Evolutionary conservation across 2,888 invertebrate species (phyloP), one percentile per base, ranked within the genome.

Genomic region (Nomada goodeniana): DNA sequence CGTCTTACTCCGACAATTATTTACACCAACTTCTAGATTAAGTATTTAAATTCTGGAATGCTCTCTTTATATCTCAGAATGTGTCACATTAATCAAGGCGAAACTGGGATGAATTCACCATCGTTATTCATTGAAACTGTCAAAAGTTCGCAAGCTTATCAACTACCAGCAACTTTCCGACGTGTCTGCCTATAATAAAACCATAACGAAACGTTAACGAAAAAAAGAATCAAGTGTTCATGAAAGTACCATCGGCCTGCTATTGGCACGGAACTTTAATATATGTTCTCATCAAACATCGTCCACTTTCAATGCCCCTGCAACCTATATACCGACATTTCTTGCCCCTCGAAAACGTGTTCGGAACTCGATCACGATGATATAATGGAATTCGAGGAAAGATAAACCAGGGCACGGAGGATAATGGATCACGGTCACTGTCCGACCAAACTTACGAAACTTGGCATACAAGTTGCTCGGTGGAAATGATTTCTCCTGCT

Each of bases 351-450:
- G 60, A 61, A 82, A 82, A 78, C 82, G 82, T 78, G 71, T 78
- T 64, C 63, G 70, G 63, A 82, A 74, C 78, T 78, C 83, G 78
- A 83, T 83, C 82, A 83, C 71, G 63, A 63, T 44, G 70, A 72
- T 77, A 75, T 82, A 84, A 84, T 84, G 75, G 79, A 68, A 64
- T 73, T 59, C 55, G 50, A 20, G 47, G 80, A 57, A 83, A 76
- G 83, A 78, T 83, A 83, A 83, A 75, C 68, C 80, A 57, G 75
- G 67, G 15, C 55, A 60, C 10, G n/a, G 71, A 60, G 65, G 26
- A 77, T 80, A 76, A 77, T 76, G 83, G 75, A 80, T 83, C 73
- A 53, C 52, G 36, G 44, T 29, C 47, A 68, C 65, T 50, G 63
- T n/a, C 52, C 67, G 57, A 61, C 69, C 69, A 70, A 76, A 80